These are phyloP conservation scores for Elegia similella DNA, from an alignment of 2,888 invertebrate genomes.

Conservation along the genomic window DNA sequence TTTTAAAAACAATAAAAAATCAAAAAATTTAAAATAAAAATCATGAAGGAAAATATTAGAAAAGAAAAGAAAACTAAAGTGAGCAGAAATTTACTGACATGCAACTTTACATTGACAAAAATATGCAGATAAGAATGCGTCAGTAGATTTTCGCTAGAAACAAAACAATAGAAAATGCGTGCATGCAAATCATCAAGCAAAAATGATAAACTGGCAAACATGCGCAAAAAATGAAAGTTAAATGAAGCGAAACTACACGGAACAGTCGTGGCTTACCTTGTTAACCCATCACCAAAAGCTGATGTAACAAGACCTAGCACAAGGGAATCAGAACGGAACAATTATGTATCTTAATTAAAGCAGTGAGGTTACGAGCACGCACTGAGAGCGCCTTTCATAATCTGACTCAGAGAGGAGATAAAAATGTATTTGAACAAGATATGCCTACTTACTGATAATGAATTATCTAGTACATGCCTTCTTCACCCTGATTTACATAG, in stretches of 20 bases:
- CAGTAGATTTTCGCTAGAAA: conserved; percentile 3
- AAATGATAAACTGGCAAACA: conserved; percentile 39
- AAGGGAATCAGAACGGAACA: conserved; percentile 28
- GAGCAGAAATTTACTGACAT: conserved; percentile 8
- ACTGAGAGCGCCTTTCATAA: conserved; percentile 29
- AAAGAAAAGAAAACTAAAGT: conserved; percentile 22
- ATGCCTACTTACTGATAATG: conserved; percentile 41
- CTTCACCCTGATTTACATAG: conserved; percentile 36
- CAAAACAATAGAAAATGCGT: conserved; percentile 27
- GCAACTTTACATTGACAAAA: not conserved
- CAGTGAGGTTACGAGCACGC: conserved; percentile 35
- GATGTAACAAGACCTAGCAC: conserved; percentile 50
- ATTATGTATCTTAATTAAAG: conserved; percentile 31
- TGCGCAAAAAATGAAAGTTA: conserved; percentile 58
- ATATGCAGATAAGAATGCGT: not conserved
- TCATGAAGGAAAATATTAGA: conserved; percentile 21
- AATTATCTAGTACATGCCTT: conserved; percentile 32
- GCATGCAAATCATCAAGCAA: conserved; percentile 30
- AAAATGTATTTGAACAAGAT: conserved; percentile 56
- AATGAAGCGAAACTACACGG: conserved; percentile 50
- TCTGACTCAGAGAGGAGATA: conserved; percentile 35
- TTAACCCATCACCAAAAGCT: conserved; percentile 70
- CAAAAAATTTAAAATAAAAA: not conserved
- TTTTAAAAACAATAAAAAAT: not conserved
- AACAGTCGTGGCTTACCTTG: conserved; percentile 60